Evolutionary conservation across 2,113 vertebrate species (phyloP).

Genomic region (Gnathonemus longibarbis): DNA sequence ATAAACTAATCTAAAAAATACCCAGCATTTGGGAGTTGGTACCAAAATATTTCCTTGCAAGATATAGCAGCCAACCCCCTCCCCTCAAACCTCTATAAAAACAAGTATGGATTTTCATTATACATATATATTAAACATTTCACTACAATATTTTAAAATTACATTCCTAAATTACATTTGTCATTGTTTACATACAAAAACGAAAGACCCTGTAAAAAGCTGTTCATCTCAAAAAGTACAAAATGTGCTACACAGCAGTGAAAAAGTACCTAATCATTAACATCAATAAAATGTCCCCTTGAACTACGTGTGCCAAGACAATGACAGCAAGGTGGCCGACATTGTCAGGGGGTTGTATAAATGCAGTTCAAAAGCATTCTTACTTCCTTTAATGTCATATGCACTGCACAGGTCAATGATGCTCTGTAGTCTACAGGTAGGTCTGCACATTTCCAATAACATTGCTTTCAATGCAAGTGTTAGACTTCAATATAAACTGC

Average conservation of each 20-base stretch:
- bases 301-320: conserved; percentile 19
- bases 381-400: not conserved
- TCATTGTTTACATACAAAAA: conserved; percentile 55
- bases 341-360: conserved; percentile 27
- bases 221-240: conserved; percentile 33
- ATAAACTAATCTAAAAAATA: conserved; percentile 49
- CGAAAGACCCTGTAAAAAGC: conserved; percentile 34
- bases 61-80: conserved; percentile 66
- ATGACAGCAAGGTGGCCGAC: conserved; percentile 55
- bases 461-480: not conserved
- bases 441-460: conserved; percentile 6
- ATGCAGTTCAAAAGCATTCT: conserved; percentile 18
- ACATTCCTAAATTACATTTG: conserved; percentile 62
- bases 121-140: conserved; percentile 70
- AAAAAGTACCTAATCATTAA: conserved; percentile 75
- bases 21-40: conserved; percentile 61
- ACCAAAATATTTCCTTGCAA: conserved; percentile 66
- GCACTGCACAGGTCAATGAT: not conserved
- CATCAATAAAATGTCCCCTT: conserved; percentile 50
- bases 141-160: conserved; percentile 64
- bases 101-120: conserved; percentile 55
- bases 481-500: not conserved
- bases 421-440: not conserved
- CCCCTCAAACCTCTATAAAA: conserved; percentile 62
- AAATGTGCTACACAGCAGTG: conserved; percentile 49